Percentiles rank a stretch among this genome's conserved stretches.
Evolutionary conservation across 2,888 invertebrate species (phyloP).

Genomic region (Cremastinae sp.): DNA sequence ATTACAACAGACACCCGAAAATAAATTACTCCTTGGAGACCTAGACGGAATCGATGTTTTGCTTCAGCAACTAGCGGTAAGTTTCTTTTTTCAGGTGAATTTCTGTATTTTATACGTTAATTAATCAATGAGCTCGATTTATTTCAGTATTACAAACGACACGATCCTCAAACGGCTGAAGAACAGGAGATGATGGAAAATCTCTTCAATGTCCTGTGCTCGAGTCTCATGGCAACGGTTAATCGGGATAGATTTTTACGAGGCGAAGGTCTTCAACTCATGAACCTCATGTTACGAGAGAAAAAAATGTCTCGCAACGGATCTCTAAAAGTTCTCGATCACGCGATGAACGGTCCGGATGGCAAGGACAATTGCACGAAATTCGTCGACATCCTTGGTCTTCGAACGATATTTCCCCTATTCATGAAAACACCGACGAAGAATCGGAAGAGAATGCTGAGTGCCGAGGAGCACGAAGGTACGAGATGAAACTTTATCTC

Average conservation of each 20-base stretch:
- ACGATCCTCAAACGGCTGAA: constrained; percentile 94
- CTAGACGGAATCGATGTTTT: constrained; percentile 97
- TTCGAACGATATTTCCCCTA: constrained; percentile 97
- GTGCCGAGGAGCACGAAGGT: constrained; percentile 93
- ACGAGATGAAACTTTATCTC: not conserved
- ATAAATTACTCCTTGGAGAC: constrained; percentile 91
- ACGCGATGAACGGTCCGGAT: constrained; percentile 96
- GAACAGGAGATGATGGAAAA: constrained; percentile 99
- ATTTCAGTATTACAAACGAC: constrained; percentile 92
- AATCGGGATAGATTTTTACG: constrained; percentile 96
- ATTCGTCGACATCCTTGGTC: constrained; percentile 97
- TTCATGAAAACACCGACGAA: constrained; percentile 99
- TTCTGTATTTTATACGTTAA: constrained; percentile 32
- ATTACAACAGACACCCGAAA: constrained; percentile 93
- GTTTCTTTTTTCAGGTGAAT: constrained; percentile 56
- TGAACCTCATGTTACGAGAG: constrained; percentile 99
- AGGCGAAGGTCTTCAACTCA: constrained; percentile 98
- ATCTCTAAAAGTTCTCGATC: constrained; percentile 96
- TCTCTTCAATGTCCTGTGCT: constrained; percentile 97
- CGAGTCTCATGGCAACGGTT: constrained; percentile 91
- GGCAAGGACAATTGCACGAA: constrained; percentile 98
- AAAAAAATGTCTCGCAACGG: constrained; percentile 98
- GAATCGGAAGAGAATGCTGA: constrained; percentile 88
- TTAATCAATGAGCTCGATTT: not conserved
- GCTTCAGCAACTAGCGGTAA: constrained; percentile 95